phyloP scores from a whole-genome alignment of 2,113 vertebrate genomes.

The Lynx canadensis region DNA sequence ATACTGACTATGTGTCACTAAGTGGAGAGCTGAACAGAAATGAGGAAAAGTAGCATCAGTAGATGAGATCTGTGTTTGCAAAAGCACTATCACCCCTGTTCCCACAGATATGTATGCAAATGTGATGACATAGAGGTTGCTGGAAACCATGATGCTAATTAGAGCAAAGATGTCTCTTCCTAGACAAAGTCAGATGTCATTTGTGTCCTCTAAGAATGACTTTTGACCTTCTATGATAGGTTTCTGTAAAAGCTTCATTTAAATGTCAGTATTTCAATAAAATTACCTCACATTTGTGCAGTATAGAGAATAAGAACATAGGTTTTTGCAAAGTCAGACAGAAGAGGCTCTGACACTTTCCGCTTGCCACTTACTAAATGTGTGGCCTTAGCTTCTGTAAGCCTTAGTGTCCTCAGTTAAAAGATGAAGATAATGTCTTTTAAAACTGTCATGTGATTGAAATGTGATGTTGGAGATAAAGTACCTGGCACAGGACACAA shows the following conservation, averaged over 20 bases:
- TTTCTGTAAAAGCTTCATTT: conserved; percentile 64
- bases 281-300: conserved; percentile 43
- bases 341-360: neutral
- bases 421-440: conserved; percentile 38
- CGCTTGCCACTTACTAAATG: conserved; percentile 28
- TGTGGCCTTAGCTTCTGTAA: neutral
- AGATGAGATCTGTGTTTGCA: conserved; percentile 17
- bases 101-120: neutral
- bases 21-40: conserved; percentile 37
- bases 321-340: conserved; percentile 41
- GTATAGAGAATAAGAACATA: conserved; percentile 41
- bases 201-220: conserved; percentile 40
- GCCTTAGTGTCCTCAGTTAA: conserved; percentile 7
- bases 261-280: conserved; percentile 71
- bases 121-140: neutral
- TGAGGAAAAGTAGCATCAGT: neutral
- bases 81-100: conserved; percentile 14
- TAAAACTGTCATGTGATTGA: conserved; percentile 13
- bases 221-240: conserved; percentile 49
- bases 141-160: conserved; percentile 39
- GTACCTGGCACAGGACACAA: neutral
- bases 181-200: conserved; percentile 35
- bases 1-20: neutral
- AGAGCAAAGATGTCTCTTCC: conserved; percentile 35
- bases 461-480: neutral